Conservation (phyloP, 2,888 invertebrate species). For the Rhyacophila evoluta region DNA sequence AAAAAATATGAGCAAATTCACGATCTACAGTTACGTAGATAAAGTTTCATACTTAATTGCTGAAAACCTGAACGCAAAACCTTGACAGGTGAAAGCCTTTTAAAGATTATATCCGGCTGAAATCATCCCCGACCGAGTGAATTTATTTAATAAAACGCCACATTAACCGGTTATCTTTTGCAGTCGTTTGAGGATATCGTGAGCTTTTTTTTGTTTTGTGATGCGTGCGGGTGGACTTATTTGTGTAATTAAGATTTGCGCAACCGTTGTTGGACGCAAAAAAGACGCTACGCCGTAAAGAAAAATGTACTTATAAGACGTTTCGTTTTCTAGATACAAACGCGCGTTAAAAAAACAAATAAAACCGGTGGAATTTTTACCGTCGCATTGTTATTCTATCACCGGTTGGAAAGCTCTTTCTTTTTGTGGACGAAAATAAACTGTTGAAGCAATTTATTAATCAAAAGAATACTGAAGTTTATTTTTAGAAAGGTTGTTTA, state of each 20-base stretch:
- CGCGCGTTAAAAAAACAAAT: constrained; percentile 11
- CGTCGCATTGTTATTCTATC: constrained; percentile 5
- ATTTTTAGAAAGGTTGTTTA: not conserved
- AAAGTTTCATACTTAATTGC: too few relatives aligned
- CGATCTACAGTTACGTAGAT: too few relatives aligned
- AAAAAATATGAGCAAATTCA: too few relatives aligned
- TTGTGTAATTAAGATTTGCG: constrained; percentile 21
- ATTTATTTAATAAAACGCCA: constrained; percentile 14
- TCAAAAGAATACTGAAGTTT: not conserved
- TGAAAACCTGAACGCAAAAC: too few relatives aligned
- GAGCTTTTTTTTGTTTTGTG: not conserved
- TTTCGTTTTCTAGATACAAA: not conserved
- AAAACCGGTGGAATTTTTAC: not conserved
- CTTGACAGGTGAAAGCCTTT: too few relatives aligned
- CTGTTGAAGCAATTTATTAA: not conserved
- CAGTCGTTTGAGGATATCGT: not conserved
- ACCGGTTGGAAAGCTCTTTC: not conserved
- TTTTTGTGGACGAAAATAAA: not conserved
- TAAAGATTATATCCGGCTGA: not conserved
- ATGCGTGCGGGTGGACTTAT: not conserved
- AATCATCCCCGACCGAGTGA: not conserved
- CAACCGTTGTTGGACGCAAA: constrained; percentile 12
- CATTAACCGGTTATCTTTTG: not conserved
- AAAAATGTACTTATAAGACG: not conserved
- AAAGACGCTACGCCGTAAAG: not conserved